phyloP scores from a whole-genome alignment of 2,888 invertebrate species.

The Ligdia adustata region DNA sequence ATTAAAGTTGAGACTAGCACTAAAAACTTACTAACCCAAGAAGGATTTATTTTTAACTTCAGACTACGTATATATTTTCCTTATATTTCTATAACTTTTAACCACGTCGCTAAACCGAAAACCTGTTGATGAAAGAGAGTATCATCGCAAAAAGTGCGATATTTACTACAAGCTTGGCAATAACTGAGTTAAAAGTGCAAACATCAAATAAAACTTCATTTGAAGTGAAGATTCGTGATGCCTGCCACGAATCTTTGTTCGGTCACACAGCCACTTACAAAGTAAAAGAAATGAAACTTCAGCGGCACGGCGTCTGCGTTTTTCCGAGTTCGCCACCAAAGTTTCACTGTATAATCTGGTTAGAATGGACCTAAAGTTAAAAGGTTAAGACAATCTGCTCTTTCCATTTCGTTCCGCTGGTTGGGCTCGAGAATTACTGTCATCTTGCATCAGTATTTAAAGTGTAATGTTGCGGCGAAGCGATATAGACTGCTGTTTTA shows the following conservation, averaged over 20 bases:
- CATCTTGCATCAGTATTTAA: conserved; percentile 24
- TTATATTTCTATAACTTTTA: too few relatives aligned
- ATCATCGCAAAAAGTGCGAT: too few relatives aligned
- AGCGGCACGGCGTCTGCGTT: conserved; percentile 26
- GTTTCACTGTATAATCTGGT: conserved; percentile 41
- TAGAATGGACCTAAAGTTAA: conserved; percentile 46
- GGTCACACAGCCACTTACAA: conserved; percentile 32
- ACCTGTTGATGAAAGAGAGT: too few relatives aligned
- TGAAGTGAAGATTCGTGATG: conserved; percentile 31
- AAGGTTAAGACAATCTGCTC: conserved; percentile 42
- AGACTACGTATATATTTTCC: too few relatives aligned
- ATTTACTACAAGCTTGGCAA: neutral
- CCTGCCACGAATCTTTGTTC: too few relatives aligned
- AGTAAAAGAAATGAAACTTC: conserved; percentile 32
- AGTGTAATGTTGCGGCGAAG: neutral
- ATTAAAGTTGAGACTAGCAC: too few relatives aligned
- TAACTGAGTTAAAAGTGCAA: conserved; percentile 9
- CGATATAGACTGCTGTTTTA: neutral
- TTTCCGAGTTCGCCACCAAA: conserved; percentile 39
- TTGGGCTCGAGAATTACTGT: conserved; percentile 37
- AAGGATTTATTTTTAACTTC: too few relatives aligned
- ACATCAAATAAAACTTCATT: conserved; percentile 15
- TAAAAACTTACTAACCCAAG: too few relatives aligned
- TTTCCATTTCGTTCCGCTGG: conserved; percentile 37
- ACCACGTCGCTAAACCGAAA: too few relatives aligned